Percentiles rank a stretch among this genome's conserved stretches.
Evolutionary conservation across 2,797 vertebrate genomes (phyloP).

Genomic region (Chelidonichthys spinosus): DNA sequence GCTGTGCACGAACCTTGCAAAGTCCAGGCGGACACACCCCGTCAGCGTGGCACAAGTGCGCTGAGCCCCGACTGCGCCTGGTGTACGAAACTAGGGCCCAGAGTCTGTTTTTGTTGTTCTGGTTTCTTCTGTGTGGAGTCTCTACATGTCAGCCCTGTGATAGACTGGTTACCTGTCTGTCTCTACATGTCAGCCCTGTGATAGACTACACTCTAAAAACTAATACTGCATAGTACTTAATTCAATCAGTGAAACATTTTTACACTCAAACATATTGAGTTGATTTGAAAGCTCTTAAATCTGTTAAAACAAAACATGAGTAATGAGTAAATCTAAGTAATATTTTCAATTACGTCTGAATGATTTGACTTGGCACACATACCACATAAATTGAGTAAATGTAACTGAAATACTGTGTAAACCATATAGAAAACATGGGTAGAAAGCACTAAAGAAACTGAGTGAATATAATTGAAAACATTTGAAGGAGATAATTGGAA

Average conservation of each 20-base stretch:
- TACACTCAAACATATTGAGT: conserved; percentile 14
- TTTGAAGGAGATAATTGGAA: conserved; percentile 4
- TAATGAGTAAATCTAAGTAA: conserved; percentile 4
- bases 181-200: too few relatives aligned
- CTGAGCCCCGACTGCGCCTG: too few relatives aligned
- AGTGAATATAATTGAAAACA: conserved; percentile 12
- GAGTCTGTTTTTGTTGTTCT: too few relatives aligned
- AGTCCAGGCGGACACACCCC: too few relatives aligned
- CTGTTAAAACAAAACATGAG: conserved; percentile 10
- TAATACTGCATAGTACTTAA: conserved; percentile 12
- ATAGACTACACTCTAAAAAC: conserved; percentile 1
- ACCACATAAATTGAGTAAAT: conserved; percentile 15
- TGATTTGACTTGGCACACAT: background rate
- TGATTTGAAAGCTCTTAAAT: conserved; percentile 18
- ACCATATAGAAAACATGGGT: conserved; percentile 4
- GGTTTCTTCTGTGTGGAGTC: too few relatives aligned
- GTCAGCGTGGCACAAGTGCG: too few relatives aligned
- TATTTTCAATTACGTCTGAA: conserved; percentile 2
- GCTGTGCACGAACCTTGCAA: too few relatives aligned
- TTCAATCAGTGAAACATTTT: conserved; percentile 13
- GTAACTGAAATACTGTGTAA: conserved; percentile 2
- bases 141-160: too few relatives aligned
- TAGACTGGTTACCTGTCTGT: too few relatives aligned
- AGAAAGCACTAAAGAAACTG: background rate
- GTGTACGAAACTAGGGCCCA: too few relatives aligned